Evolutionary conservation across 2,888 invertebrate genomes (phyloP).

Genomic region (Glyphotaelius pellucidus): DNA sequence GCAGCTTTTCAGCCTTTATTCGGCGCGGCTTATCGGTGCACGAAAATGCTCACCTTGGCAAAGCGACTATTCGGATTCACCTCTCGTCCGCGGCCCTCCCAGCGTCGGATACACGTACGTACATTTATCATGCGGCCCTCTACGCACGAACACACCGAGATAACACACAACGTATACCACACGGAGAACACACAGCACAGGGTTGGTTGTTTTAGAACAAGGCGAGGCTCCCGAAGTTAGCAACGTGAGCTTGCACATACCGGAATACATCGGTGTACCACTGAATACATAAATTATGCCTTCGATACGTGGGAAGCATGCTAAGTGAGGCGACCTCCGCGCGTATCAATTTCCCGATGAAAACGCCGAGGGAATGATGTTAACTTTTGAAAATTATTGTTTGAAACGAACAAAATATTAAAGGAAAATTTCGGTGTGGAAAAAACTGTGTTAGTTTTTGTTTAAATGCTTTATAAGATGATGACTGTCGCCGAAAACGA

Average conservation of each 20-base stretch:
- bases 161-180: neutral
- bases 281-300: constrained; percentile 27
- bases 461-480: too few relatives aligned
- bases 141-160: neutral
- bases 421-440: neutral
- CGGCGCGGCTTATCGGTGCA: neutral
- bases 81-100: constrained; percentile 21
- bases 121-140: neutral
- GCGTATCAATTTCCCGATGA: neutral
- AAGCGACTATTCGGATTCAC: constrained; percentile 49
- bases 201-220: neutral
- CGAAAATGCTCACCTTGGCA: constrained; percentile 50
- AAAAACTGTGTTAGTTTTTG: too few relatives aligned
- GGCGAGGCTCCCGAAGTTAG: neutral
- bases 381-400: neutral
- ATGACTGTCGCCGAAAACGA: too few relatives aligned
- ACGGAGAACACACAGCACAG: neutral
- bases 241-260: constrained; percentile 4
- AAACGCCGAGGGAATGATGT: neutral
- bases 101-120: constrained; percentile 29
- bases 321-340: neutral
- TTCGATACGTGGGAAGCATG: constrained; percentile 32
- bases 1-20: neutral
- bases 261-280: constrained; percentile 20
- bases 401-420: neutral